Evolutionary conservation across 2,797 vertebrate genomes (phyloP), one percentile per base, ranked within the genome.

Genomic region (Micrastur ruficollis): DNA sequence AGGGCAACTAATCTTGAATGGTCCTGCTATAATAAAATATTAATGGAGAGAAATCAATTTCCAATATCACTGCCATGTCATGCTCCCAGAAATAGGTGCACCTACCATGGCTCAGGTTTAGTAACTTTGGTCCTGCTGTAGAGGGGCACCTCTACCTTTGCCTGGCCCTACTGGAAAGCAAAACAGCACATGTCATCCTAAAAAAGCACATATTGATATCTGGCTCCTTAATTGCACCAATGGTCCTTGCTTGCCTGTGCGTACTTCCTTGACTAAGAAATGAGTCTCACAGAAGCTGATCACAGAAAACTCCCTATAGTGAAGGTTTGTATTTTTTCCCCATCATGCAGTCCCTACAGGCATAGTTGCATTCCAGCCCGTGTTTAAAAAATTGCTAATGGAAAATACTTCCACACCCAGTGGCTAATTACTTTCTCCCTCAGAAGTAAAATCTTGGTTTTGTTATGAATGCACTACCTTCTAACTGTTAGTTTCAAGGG

Each of bases 391-490:
- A 50, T 53, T 91, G 44, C 62, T 91, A 68, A 92, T 68, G 71
- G 74, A 94, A 93, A 95, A 91, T 72, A 70, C 22, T 91, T 91
- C 61, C 84, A 86, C 68, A 92, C 61, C 46, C 71, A 74, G 56
- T 61, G 49, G 46, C 66, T 95, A 86, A 89, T 81, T 76, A 81
- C n/a, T 96, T 81, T 74, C 68, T 75, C 68, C 12, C 38, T 61
- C 42, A 72, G 61, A 91, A 95, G 29, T 31, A 78, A 58, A 92
- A 63, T 63, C 36, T 61, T 81, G 12, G 0, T 61, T 73, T 78
- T 71, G 16, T 76, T 87, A 49, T 46, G 20, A 91, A 74, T 56
- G 50, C 20, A 19, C 38, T 61, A n/a, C 36, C 21, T 85, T 44
- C 34, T 40, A 80, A 92, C 29, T 47, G 18, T 40, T 76, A 85